phyloP scores from a whole-genome alignment of 2,888 invertebrate species.

The Pandemis cinnamomeana region DNA sequence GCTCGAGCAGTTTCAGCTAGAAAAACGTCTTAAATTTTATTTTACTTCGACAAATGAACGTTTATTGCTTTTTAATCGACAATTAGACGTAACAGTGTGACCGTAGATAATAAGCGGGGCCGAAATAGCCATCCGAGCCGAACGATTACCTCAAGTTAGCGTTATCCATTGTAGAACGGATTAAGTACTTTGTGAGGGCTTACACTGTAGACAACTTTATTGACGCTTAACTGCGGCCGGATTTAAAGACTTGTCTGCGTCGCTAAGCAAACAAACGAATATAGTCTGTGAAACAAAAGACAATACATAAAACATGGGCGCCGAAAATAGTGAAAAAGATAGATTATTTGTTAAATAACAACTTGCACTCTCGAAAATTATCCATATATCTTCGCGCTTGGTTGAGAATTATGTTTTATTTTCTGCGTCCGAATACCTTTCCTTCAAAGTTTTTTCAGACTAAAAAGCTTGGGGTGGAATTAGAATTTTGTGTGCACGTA shows the following conservation, averaged over 20 bases:
- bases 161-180: constrained; percentile 34
- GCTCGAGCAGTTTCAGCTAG: constrained; percentile 19
- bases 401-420: too few species aligned
- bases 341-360: too few species aligned
- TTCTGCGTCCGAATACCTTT: too few species aligned
- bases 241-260: constrained; percentile 6
- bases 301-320: neutral
- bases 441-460: too few species aligned
- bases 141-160: constrained; percentile 37
- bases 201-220: constrained; percentile 24
- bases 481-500: constrained; percentile 22
- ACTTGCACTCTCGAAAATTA: neutral
- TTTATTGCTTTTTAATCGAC: constrained; percentile 24
- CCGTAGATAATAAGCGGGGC: constrained; percentile 35
- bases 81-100: constrained; percentile 27
- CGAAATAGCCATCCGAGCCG: constrained; percentile 33
- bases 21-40: constrained; percentile 16
- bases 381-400: too few species aligned
- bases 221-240: constrained; percentile 20
- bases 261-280: constrained; percentile 3
- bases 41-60: constrained; percentile 16
- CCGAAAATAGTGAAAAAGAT: neutral
- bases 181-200: constrained; percentile 29
- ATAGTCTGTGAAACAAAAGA: too few species aligned
- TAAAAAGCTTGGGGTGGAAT: neutral